Evolutionary conservation across 2,888 invertebrate species (phyloP), one percentile per base, ranked within the genome.

Genomic region (Ochropacha duplaris): DNA sequence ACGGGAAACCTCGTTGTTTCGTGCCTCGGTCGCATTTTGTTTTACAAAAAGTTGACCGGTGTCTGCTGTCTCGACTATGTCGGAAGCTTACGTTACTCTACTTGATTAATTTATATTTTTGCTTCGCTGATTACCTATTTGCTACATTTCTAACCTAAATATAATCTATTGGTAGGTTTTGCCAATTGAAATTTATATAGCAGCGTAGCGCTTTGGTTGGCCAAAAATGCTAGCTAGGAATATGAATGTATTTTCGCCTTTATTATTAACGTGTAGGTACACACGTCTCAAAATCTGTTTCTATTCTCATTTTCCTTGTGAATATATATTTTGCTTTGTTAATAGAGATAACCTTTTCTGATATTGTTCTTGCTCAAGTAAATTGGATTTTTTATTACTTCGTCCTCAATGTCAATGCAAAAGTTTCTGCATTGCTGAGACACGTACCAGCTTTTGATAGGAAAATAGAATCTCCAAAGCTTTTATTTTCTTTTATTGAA

Each of bases 111-210:
- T 52, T 52, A 31, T 31, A 31, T 31, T 31, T 52, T 52, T 52
- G 55, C 50, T 44, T 50, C 16, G 19, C 44, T 19, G 8, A 16
- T 16, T 39, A 39, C 28, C 31, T 12, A 31, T 31, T 31, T 12
- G 12, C 31, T 31, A 31, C 31, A 31, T 31, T 31, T 31, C 31
- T 12, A 31, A 31, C 28, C 3, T 62, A 60, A 57, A 64, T 57
- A 71, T 60, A 58, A 49, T 26, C 39, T 54, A 26, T n/a, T n/a
- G n/a, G n/a, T n/a, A n/a, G n/a, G n/a, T 56, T 62, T 70, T 60
- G 60, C 64, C 65, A 64, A 51, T 39, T 31, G 24, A 24, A n/a
- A n/a, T n/a, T n/a, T n/a, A n/a, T n/a, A n/a, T n/a, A n/a, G n/a
- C n/a, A n/a, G n/a, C n/a, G n/a, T n/a, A n/a, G n/a, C n/a, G n/a